Base-by-base conservation (phyloP, 2,888 invertebrate genomes). In the Tetramorium bicarinatum region DNA sequence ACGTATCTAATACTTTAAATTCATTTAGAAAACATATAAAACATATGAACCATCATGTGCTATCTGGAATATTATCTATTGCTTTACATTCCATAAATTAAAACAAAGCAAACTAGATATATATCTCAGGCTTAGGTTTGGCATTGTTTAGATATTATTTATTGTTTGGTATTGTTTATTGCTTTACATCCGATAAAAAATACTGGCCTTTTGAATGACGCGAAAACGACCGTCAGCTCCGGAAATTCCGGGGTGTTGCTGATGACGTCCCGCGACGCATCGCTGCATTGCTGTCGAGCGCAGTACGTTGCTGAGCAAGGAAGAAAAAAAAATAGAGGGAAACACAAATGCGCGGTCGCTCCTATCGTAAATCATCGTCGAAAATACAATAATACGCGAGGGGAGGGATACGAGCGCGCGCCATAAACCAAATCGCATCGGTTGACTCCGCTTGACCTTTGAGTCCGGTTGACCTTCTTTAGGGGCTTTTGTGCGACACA, bases 361-460 rank as follows among this genome's bases (percentile, higher is more conserved):
- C 90, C 77, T 88, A 86, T 89, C 92, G 89, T 92, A 91, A 91
- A 91, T 92, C 90, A 92, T 84, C 83, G 85, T 83, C 88, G 89
- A 91, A 87, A 91, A 89, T 91, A 91, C 91, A 92, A 92, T 89
- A 92, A 91, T 87, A 83, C 86, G 41, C 18, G 67, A 67, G 34
- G 52, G 74, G 76, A 81, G 83, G 49, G 81, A 64, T 80, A 85
- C 79, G 75, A 64, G 82, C 88, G 86, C 87, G 85, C 84, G 87
- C 87, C 91, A 88, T 91, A 91, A 92, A 92, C 90, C 90, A 92
- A 92, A 92, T 92, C 88, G 88, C 89, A 87, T 91, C 87, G 79
- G 88, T 88, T 88, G 91, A 92, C 91, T 91, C 85, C 87, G 85
- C 69, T 80, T 89, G 90, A 92, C 92, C 91, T n/a, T 34, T 41